These are phyloP conservation scores for Phasianus colchicus DNA, from an alignment of 2,113 vertebrate genomes.

Conservation along the genomic window DNA sequence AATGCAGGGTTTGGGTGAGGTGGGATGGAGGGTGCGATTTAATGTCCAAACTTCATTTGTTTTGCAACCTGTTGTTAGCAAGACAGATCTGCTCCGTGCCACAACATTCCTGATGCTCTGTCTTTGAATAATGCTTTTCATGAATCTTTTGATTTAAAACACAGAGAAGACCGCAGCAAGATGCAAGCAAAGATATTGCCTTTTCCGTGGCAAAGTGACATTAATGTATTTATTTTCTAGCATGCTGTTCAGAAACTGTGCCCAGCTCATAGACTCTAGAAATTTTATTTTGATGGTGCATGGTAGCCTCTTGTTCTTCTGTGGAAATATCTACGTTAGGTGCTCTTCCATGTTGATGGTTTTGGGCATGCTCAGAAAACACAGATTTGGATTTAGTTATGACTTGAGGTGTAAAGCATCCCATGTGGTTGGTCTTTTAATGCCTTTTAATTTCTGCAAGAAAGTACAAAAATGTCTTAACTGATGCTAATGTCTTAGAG, in stretches of 20 bases:
- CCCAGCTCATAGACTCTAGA: slow-evolving; percentile 32
- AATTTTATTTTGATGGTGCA: slow-evolving; percentile 1
- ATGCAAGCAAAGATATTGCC: slow-evolving; percentile 23
- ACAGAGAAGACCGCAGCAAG: slow-evolving; percentile 1
- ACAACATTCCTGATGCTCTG: slow-evolving; percentile 45
- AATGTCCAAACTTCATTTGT: slow-evolving; percentile 57
- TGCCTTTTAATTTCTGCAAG: background rate
- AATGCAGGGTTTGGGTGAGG: slow-evolving; percentile 11
- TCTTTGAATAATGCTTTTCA: slow-evolving; percentile 43
- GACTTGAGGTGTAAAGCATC: slow-evolving; percentile 35
- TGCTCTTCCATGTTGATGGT: slow-evolving; percentile 7
- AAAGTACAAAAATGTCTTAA: background rate
- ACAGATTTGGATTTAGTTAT: slow-evolving; percentile 25
- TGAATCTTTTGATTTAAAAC: slow-evolving; percentile 13
- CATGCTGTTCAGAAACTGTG: slow-evolving; percentile 47
- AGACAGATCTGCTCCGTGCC: slow-evolving; percentile 64
- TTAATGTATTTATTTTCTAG: slow-evolving; percentile 43
- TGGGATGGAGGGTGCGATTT: slow-evolving; percentile 23
- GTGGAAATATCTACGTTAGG: background rate
- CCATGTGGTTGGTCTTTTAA: slow-evolving; percentile 36
- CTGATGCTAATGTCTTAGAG: background rate
- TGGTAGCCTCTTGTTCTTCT: slow-evolving; percentile 25
- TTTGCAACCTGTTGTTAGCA: slow-evolving; percentile 70
- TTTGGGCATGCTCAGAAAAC: slow-evolving; percentile 1
- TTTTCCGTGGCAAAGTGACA: slow-evolving; percentile 28